Evolutionary conservation across 2,888 invertebrate genomes (phyloP).

Genomic region (Steinernema carpocapsae): DNA sequence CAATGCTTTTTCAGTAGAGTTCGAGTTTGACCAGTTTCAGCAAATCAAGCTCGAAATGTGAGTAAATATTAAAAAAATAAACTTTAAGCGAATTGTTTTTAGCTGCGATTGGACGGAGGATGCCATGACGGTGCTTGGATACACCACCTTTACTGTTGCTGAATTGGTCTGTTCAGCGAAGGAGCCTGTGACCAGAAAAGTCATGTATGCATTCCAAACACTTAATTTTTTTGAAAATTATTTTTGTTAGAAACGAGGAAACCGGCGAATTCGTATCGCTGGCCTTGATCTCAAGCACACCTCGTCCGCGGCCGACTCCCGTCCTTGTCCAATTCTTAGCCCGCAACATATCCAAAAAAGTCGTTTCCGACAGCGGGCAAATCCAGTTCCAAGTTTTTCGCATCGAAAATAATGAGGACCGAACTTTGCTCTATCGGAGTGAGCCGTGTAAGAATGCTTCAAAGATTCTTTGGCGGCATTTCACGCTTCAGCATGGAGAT

Average conservation of each 20-base stretch:
- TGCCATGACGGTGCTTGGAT: constrained; percentile 44
- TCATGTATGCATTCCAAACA: constrained; percentile 41
- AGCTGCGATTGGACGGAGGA: constrained; percentile 51
- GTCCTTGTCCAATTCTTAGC: constrained; percentile 56
- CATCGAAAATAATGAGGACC: constrained; percentile 20
- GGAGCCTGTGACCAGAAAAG: constrained; percentile 40
- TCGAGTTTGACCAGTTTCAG: constrained; percentile 52
- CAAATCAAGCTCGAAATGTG: constrained; percentile 52
- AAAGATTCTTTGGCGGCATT: constrained; percentile 49
- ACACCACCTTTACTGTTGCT: constrained; percentile 53
- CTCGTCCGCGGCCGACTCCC: constrained; percentile 55
- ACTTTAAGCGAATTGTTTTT: constrained; percentile 28
- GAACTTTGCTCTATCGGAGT: constrained; percentile 50
- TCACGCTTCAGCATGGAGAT: constrained; percentile 51
- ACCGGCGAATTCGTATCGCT: constrained; percentile 45
- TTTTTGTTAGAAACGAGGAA: constrained; percentile 48
- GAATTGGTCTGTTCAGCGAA: constrained; percentile 43
- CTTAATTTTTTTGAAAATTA: background rate
- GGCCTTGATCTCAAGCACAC: constrained; percentile 53
- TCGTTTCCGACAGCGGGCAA: constrained; percentile 18
- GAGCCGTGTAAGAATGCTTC: constrained; percentile 48
- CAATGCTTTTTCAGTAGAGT: constrained; percentile 52
- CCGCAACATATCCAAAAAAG: constrained; percentile 51
- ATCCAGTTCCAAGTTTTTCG: constrained; percentile 51
- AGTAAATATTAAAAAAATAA: constrained; percentile 29